Base-by-base conservation (phyloP, 2,888 invertebrate genomes). In the Labia minor region DNA sequence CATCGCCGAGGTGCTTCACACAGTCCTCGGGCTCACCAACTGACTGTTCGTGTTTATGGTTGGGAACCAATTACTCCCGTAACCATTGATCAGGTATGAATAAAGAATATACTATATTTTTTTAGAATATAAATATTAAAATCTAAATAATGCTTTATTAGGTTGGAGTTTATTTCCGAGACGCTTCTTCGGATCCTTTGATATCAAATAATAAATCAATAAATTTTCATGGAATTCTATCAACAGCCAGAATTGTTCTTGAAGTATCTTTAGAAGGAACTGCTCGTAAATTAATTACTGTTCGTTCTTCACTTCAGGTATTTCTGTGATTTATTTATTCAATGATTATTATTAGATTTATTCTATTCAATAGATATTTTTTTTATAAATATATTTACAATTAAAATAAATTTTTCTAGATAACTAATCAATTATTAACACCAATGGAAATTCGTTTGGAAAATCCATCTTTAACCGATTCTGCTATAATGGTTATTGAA, bases 51-150 rank as follows among this genome's bases (percentile, higher is more conserved):
- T 66, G 88, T 98, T 19, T 90, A 93, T 72, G 95, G 94, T 65
- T 98, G 96, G 95, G 84, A 87, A 70, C 81, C 85, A 37, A 85
- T 93, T 65, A 86, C 88, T 71, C 94, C 97, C 0, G 90, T 99
- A 16, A 92, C 95, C 8, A 92, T 99, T 0, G 98, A 99, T 78
- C 88, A 92, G 77, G 96, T 97, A 19, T 98, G 98, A 1, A 86
- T 91, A 90, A 80, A 98, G 26, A 26, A 26, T 26, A 26, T 26
- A 6, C 26, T 6, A 26, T 26, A 26, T 18, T 67, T n/a, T 67
- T 37, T 62, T 8, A 63, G 20, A 61, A 63, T 19, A 61, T n/a
- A 66, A 49, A 65, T 65, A 26, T 26, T 26, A 26, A 26, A 26
- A 26, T 26, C 4, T 26, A 26, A 6, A 26, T 8, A 26, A 11